A percentile compares a stretch with the other conserved stretches of the same genome.
These are phyloP conservation scores for Melieria omissa DNA, from an alignment of 2,888 invertebrate species.

Conservation along the genomic window DNA sequence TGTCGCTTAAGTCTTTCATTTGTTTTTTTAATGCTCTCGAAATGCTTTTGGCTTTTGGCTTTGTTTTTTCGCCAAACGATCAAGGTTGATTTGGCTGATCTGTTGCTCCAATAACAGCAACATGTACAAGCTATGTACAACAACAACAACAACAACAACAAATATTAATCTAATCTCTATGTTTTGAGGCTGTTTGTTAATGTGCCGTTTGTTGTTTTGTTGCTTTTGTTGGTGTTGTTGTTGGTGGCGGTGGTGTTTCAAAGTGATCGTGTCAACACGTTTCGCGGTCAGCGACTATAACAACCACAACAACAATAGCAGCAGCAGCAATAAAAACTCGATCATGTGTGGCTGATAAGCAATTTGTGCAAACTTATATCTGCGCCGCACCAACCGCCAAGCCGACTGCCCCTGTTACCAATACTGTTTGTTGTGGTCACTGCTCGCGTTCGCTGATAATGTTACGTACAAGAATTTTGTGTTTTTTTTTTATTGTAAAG, in stretches of 20 bases:
- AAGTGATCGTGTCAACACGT: slow-evolving; percentile 42
- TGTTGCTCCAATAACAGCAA: not conserved
- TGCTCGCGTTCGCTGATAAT: too few relatives aligned
- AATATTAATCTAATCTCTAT: not conserved
- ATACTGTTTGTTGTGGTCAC: too few relatives aligned
- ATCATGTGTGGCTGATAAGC: too few relatives aligned
- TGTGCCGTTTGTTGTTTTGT: slow-evolving; percentile 8
- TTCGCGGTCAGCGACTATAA: slow-evolving; percentile 26
- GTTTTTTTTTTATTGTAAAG: too few relatives aligned
- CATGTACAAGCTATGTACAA: not conserved
- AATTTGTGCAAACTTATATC: too few relatives aligned
- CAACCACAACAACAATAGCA: not conserved
- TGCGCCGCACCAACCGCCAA: too few relatives aligned
- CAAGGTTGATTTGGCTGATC: slow-evolving; percentile 8
- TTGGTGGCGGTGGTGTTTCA: slow-evolving; percentile 6
- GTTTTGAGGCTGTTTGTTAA: slow-evolving; percentile 6
- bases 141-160: not conserved
- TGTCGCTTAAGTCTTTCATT: not conserved
- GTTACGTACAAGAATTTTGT: too few relatives aligned
- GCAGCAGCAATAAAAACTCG: too few relatives aligned
- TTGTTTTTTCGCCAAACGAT: not conserved
- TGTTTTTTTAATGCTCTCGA: slow-evolving; percentile 15
- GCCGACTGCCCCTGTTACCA: too few relatives aligned
- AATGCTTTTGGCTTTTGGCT: slow-evolving; percentile 10
- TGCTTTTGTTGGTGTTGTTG: not conserved